phyloP scores from a whole-genome alignment of 2,113 vertebrate genomes.

The Nyctibius bracteatus region DNA sequence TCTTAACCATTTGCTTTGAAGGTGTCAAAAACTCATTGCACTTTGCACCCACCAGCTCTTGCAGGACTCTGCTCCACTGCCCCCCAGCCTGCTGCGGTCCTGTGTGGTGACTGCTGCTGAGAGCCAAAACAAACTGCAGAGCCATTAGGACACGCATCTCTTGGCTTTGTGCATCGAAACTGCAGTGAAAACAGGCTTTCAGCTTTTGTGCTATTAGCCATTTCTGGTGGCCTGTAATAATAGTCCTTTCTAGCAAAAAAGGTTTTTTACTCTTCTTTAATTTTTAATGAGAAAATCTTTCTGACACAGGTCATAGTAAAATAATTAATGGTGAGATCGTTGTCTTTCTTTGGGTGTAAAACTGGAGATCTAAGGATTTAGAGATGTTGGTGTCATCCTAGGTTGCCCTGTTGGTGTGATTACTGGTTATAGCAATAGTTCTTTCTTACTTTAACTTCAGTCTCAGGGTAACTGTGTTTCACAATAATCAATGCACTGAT shows the following conservation, averaged over 20 bases:
- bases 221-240: background rate
- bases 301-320: background rate
- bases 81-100: background rate
- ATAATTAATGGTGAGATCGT: background rate
- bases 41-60: background rate
- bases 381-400: background rate
- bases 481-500: conserved; percentile 38
- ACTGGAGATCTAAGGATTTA: background rate
- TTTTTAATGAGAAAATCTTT: background rate
- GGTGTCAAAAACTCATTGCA: background rate
- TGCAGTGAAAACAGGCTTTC: background rate
- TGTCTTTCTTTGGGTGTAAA: background rate
- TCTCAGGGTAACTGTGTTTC: background rate
- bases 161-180: background rate
- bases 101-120: background rate
- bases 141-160: background rate
- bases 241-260: background rate
- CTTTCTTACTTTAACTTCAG: background rate
- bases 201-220: background rate
- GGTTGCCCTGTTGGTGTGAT: background rate
- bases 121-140: background rate
- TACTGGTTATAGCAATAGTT: background rate
- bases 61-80: background rate
- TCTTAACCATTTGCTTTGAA: background rate
- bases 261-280: background rate